These are phyloP conservation scores for Monoplex corrugatus DNA, from an alignment of 2,888 invertebrate genomes.

Conservation along the genomic window DNA sequence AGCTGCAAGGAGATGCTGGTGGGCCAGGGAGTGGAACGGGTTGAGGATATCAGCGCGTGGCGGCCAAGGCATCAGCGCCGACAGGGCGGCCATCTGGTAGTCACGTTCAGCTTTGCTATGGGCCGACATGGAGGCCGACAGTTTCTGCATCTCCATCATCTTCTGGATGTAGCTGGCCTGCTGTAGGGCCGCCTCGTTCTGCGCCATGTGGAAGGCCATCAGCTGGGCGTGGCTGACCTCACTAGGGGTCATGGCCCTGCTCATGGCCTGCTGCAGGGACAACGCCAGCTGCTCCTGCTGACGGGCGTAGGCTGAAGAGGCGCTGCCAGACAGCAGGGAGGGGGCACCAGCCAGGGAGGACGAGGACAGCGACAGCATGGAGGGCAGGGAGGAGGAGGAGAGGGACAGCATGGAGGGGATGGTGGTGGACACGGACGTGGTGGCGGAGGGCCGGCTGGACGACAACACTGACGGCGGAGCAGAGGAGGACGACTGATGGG, in stretches of 20 bases:
- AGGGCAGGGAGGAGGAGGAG: conserved; percentile 35
- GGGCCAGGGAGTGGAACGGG: conserved; percentile 47
- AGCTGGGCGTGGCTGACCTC: conserved; percentile 47
- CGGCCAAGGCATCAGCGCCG: conserved; percentile 45
- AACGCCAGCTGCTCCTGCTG: conserved; percentile 47
- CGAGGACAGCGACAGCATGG: conserved; percentile 42
- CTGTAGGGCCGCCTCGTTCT: conserved; percentile 46
- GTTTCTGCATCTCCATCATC: conserved; percentile 42
- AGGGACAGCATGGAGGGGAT: conserved; percentile 23
- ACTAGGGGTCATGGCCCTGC: conserved; percentile 30
- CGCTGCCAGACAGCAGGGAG: not conserved
- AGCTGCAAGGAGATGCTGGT: conserved; percentile 40
- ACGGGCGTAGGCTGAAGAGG: conserved; percentile 29
- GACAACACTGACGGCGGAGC: conserved; percentile 44
- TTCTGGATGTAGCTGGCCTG: conserved; percentile 47
- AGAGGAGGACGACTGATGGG: conserved; percentile 18
- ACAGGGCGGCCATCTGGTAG: conserved; percentile 47
- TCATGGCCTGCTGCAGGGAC: conserved; percentile 48
- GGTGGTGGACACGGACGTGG: conserved; percentile 12
- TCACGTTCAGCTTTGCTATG: conserved; percentile 46
- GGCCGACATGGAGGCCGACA: conserved; percentile 44
- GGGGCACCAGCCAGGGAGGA: conserved; percentile 40
- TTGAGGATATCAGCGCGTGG: conserved; percentile 43
- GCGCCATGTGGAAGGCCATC: conserved; percentile 48
- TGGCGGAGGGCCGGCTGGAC: conserved; percentile 49